Conservation (phyloP, 2,888 invertebrate species). For the Ophioninae sp. region DNA sequence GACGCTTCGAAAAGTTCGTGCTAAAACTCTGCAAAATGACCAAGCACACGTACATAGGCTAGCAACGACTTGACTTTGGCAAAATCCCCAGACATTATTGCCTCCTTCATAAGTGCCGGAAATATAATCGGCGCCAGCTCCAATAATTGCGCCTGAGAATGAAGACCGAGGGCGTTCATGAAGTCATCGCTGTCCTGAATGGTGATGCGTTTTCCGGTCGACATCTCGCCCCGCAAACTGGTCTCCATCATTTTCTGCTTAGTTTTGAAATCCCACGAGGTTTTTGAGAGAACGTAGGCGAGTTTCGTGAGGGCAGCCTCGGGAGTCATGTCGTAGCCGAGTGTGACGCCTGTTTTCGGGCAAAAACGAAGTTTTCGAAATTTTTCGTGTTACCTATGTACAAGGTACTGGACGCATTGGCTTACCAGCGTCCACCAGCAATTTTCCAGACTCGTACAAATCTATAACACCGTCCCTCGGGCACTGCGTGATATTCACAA, state of each 20-base stretch:
- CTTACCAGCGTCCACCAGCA: slow-evolving; percentile 73
- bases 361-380: neutral
- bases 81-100: slow-evolving; percentile 83
- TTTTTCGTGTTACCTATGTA: neutral
- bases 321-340: slow-evolving; percentile 94
- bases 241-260: slow-evolving; percentile 89
- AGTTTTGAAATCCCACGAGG: slow-evolving; percentile 84
- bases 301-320: slow-evolving; percentile 97
- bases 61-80: slow-evolving; percentile 82
- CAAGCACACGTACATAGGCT: slow-evolving; percentile 74
- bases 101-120: slow-evolving; percentile 87
- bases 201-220: slow-evolving; percentile 79
- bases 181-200: slow-evolving; percentile 83
- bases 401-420: neutral
- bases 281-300: slow-evolving; percentile 92
- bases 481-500: slow-evolving; percentile 97
- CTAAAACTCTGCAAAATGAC: neutral
- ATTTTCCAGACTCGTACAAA: slow-evolving; percentile 92
- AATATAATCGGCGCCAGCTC: slow-evolving; percentile 85
- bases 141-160: slow-evolving; percentile 83
- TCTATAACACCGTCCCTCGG: slow-evolving; percentile 89
- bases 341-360: slow-evolving; percentile 85
- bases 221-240: slow-evolving; percentile 92
- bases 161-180: slow-evolving; percentile 83
- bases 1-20: neutral